Conservation (phyloP, 2,797 vertebrate genomes). For the Tiaroga cobitis region DNA sequence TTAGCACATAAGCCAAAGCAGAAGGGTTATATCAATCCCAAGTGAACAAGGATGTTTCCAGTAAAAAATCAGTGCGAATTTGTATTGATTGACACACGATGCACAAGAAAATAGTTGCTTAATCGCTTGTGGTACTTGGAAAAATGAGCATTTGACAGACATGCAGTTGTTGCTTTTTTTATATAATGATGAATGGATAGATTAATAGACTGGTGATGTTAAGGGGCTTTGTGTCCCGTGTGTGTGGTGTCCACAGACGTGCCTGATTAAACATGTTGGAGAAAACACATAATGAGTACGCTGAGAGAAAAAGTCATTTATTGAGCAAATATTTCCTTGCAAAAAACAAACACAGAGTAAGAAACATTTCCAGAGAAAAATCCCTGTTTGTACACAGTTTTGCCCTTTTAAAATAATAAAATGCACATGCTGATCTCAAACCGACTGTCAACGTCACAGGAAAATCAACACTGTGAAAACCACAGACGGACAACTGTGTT, state of each 20-base stretch:
- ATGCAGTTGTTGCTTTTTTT: neutral
- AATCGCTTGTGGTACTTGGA: neutral
- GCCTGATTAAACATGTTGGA: neutral
- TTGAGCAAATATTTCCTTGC: neutral
- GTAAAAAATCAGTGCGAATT: neutral
- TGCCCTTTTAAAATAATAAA: neutral
- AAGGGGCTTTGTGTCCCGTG: neutral
- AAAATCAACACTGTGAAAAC: neutral
- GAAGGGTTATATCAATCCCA: neutral
- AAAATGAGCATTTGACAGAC: neutral
- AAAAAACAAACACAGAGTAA: constrained; percentile 7
- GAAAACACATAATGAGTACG: neutral
- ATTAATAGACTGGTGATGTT: neutral
- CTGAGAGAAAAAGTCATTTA: constrained; percentile 14
- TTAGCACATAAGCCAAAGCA: neutral
- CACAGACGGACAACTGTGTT: neutral
- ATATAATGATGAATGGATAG: neutral
- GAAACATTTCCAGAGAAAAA: neutral
- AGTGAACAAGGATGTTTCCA: neutral
- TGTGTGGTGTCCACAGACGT: neutral
- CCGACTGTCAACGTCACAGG: neutral
- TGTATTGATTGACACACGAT: neutral
- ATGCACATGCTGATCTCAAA: neutral
- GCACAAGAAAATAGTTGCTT: neutral
- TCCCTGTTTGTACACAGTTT: neutral